Conservation (phyloP, 53 echinoderm and acorn worm species). For the Paracentrotus lividus region DNA sequence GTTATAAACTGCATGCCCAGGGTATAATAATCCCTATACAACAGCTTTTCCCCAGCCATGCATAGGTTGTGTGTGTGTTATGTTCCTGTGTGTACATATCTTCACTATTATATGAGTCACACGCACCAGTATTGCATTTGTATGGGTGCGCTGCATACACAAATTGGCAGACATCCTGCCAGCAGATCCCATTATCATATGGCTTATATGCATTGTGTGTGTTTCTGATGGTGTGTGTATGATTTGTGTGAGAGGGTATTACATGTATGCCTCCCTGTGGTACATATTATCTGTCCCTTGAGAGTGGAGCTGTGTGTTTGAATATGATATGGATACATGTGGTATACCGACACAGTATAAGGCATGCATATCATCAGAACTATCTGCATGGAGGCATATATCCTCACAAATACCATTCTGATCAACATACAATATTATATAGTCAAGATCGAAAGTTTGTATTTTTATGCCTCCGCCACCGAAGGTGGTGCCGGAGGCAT, state of each 20-base stretch:
- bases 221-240: not conserved
- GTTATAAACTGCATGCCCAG: too few relatives aligned
- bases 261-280: not conserved
- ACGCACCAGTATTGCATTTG: not conserved
- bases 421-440: too few relatives aligned
- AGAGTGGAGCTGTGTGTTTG: not conserved
- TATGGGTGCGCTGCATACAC: conserved; percentile 9
- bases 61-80: not conserved
- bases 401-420: too few relatives aligned
- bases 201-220: conserved; percentile 23
- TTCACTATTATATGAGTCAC: not conserved
- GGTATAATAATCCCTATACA: too few relatives aligned
- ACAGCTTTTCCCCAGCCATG: too few relatives aligned
- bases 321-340: not conserved
- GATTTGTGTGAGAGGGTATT: not conserved
- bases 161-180: not conserved
- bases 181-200: conserved; percentile 9
- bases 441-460: too few relatives aligned
- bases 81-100: not conserved
- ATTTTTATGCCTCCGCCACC: too few relatives aligned
- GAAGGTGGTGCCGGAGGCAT: too few relatives aligned
- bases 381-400: too few relatives aligned
- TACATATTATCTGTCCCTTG: not conserved
- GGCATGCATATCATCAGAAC: too few relatives aligned
- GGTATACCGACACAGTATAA: too few relatives aligned